These are phyloP conservation scores for Rhinoderma darwinii DNA, from an alignment of 2,113 vertebrate species.

Conservation along the genomic window DNA sequence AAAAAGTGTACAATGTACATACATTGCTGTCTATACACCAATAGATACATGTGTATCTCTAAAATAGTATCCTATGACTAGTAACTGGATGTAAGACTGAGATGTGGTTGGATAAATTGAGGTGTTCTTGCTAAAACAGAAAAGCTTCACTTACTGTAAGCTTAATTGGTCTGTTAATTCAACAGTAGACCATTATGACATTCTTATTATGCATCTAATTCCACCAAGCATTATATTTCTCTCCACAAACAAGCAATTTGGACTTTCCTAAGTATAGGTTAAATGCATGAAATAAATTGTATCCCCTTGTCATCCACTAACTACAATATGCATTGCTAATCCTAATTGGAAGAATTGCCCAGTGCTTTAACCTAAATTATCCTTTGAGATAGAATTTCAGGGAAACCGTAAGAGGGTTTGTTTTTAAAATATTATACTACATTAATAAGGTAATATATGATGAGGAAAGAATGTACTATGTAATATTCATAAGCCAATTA, in stretches of 20 bases:
- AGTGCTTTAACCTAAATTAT: background rate
- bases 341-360: background rate
- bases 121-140: too few relatives aligned
- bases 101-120: too few relatives aligned
- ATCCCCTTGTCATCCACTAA: background rate
- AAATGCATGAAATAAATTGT: background rate
- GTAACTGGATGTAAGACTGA: too few relatives aligned
- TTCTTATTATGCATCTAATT: background rate
- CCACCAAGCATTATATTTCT: background rate
- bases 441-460: background rate
- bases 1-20: too few relatives aligned
- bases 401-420: background rate
- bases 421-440: background rate
- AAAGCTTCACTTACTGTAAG: too few relatives aligned
- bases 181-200: too few relatives aligned
- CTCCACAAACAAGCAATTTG: background rate
- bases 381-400: background rate
- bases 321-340: background rate
- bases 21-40: too few relatives aligned
- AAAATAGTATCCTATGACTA: too few relatives aligned
- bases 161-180: too few relatives aligned
- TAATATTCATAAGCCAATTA: slow-evolving; percentile 33
- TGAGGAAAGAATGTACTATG: background rate
- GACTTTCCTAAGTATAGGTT: background rate
- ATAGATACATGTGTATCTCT: too few relatives aligned